phyloP scores from a whole-genome alignment of 2,113 vertebrate genomes.

The Thomomys bottae region DNA sequence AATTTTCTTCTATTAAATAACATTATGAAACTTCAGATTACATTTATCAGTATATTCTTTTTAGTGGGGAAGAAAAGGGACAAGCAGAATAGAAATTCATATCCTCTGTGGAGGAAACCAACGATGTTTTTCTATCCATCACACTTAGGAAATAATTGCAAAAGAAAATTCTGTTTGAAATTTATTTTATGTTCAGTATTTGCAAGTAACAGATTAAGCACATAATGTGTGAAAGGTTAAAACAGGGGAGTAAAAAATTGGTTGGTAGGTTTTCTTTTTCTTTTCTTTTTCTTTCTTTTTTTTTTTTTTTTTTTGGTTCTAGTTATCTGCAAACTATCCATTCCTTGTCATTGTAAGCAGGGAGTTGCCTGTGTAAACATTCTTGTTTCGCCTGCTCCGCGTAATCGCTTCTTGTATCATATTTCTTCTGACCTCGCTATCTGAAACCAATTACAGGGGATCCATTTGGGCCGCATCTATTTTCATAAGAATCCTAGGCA shows the following conservation, averaged over 20 bases:
- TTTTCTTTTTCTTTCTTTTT: conserved; percentile 78
- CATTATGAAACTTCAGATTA: conserved; percentile 87
- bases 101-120: conserved; percentile 60
- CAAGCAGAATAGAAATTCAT: conserved; percentile 71
- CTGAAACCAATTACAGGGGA: conserved; percentile 99
- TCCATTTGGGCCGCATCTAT: conserved; percentile 99
- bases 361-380: conserved; percentile 99
- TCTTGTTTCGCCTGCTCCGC: conserved; percentile 95
- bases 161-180: conserved; percentile 78
- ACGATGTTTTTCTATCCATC: conserved; percentile 52
- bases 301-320: conserved; percentile 83
- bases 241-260: conserved; percentile 67
- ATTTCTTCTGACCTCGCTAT: conserved; percentile 98
- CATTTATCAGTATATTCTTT: conserved; percentile 86
- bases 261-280: conserved; percentile 76
- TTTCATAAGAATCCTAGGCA: conserved; percentile 97
- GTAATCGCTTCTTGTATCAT: conserved; percentile 96
- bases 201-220: conserved; percentile 68
- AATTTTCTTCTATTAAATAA: conserved; percentile 89
- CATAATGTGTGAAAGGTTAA: conserved; percentile 56
- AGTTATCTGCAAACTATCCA: conserved; percentile 86
- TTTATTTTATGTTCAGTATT: conserved; percentile 60
- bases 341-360: conserved; percentile 89
- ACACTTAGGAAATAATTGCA: conserved; percentile 77
- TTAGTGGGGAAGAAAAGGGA: conserved; percentile 76